phyloP scores from a whole-genome alignment of 1,140 invertebrate species.

The Plodia interpunctella region DNA sequence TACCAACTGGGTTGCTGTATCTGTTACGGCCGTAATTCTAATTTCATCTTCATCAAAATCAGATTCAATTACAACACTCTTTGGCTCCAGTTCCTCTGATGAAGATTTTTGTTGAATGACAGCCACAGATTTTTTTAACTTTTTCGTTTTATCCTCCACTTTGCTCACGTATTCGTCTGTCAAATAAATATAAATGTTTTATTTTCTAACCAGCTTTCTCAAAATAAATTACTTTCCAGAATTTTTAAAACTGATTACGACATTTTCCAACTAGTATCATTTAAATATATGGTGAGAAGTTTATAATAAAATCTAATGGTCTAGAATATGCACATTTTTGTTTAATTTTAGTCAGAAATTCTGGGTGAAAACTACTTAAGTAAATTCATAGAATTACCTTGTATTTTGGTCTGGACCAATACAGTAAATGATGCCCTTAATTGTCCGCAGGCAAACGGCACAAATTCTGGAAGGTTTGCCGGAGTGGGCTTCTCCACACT shows the following conservation, averaged over 20 bases:
- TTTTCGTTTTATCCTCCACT: constrained; percentile 19
- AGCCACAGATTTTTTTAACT: constrained; percentile 10
- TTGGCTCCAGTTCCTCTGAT: background rate
- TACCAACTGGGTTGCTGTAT: constrained; percentile 14
- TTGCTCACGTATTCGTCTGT: constrained; percentile 26
- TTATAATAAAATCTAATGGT: too few relatives aligned
- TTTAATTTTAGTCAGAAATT: too few relatives aligned
- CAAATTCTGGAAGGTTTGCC: constrained; percentile 22
- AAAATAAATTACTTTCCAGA: too few relatives aligned
- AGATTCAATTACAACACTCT: background rate
- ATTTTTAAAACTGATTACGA: too few relatives aligned
- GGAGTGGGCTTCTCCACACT: constrained; percentile 16
- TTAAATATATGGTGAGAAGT: too few relatives aligned
- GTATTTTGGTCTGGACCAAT: background rate
- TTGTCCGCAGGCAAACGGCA: constrained; percentile 31
- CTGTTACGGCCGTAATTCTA: constrained; percentile 9
- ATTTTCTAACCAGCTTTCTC: too few relatives aligned
- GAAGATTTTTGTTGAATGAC: background rate
- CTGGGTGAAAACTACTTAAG: background rate
- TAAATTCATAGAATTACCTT: constrained; percentile 14
- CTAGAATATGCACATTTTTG: too few relatives aligned
- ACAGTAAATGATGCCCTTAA: constrained; percentile 26
- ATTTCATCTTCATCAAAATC: background rate
- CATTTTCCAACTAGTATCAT: too few relatives aligned
- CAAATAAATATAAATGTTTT: background rate